Conservation (phyloP, 1,140 invertebrate genomes). For the Heliconius congener region DNA sequence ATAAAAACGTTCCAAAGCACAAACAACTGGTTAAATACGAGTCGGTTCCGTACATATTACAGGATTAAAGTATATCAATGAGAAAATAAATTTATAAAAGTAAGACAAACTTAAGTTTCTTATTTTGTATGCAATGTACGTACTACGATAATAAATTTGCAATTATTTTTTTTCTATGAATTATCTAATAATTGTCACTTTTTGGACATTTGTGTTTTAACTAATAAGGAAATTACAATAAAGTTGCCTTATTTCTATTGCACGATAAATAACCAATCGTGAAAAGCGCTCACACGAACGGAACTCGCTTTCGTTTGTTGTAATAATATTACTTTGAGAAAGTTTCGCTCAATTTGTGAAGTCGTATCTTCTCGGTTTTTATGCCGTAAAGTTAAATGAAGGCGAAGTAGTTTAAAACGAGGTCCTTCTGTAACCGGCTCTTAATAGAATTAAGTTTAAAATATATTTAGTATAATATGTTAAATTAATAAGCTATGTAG, state of each 20-base stretch:
- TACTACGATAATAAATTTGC: too few relatives aligned
- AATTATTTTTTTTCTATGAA: too few relatives aligned
- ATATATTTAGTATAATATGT: slow-evolving; percentile 6
- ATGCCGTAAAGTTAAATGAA: slow-evolving; percentile 64
- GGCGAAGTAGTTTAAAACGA: slow-evolving; percentile 57
- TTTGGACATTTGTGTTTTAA: not conserved
- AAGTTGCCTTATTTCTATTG: slow-evolving; percentile 13
- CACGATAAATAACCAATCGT: slow-evolving; percentile 26
- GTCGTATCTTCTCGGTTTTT: slow-evolving; percentile 55
- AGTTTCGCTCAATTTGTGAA: slow-evolving; percentile 56
- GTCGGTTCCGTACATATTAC: too few relatives aligned
- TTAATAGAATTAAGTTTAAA: slow-evolving; percentile 35
- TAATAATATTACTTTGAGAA: slow-evolving; percentile 43
- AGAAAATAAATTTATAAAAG: too few relatives aligned
- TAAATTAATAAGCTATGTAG: not conserved
- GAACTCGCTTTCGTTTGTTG: slow-evolving; percentile 28
- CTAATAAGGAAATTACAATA: slow-evolving; percentile 3
- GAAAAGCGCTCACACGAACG: slow-evolving; percentile 15
- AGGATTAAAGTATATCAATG: too few relatives aligned
- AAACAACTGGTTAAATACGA: too few relatives aligned
- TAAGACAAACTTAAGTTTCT: too few relatives aligned
- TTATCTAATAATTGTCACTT: too few relatives aligned
- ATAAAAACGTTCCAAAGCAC: too few relatives aligned
- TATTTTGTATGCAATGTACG: too few relatives aligned
- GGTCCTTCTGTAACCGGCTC: slow-evolving; percentile 35